phyloP scores from a whole-genome alignment of 2,797 vertebrate genomes.

The Ctenochaetus hawaiiensis region DNA sequence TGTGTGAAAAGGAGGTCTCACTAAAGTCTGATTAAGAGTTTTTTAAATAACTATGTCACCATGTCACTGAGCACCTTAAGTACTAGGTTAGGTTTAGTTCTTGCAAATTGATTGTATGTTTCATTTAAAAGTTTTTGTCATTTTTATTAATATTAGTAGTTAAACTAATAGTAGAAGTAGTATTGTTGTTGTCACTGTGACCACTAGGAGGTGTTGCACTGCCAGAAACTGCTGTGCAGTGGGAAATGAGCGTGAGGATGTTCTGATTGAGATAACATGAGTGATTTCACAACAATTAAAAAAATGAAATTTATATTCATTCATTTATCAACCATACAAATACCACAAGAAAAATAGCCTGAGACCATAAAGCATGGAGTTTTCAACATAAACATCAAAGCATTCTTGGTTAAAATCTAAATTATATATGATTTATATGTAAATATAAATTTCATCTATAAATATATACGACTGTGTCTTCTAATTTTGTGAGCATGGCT shows the following conservation, averaged over 20 bases:
- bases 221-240: constrained; percentile 22
- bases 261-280: too few relatives aligned
- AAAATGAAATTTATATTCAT: neutral
- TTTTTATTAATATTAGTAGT: neutral
- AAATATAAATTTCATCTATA: constrained; percentile 22
- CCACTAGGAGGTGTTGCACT: constrained; percentile 64
- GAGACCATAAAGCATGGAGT: neutral
- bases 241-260: too few relatives aligned
- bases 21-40: neutral
- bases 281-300: neutral
- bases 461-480: constrained; percentile 23
- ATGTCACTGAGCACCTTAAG: neutral
- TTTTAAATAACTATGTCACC: neutral
- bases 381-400: neutral
- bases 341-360: neutral
- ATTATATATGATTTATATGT: too few relatives aligned
- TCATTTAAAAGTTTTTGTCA: neutral
- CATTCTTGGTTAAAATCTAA: neutral
- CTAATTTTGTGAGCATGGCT: constrained; percentile 37
- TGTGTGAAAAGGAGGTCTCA: neutral
- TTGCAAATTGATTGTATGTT: neutral
- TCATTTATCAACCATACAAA: neutral
- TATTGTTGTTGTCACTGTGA: constrained; percentile 4
- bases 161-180: neutral
- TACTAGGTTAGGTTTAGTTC: neutral